phyloP scores from a whole-genome alignment of 2,113 vertebrate genomes.

The Phalacrocorax aristotelis region DNA sequence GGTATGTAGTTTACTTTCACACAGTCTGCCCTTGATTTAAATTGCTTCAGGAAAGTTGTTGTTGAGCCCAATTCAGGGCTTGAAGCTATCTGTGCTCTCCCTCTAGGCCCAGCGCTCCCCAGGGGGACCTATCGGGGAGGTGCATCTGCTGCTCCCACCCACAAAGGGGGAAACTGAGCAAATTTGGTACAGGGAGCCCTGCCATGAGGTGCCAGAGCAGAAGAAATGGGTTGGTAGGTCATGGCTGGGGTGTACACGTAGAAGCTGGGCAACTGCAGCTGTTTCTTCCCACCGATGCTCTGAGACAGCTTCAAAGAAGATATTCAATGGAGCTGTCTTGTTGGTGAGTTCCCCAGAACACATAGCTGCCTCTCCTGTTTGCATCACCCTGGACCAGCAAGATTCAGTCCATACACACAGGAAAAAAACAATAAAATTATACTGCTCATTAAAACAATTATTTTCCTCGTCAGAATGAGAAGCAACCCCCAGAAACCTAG shows the following conservation, averaged over 20 bases:
- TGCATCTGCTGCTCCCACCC: not conserved
- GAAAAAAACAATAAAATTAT: not conserved
- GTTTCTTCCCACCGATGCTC: not conserved
- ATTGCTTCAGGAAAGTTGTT: not conserved
- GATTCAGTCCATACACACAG: not conserved
- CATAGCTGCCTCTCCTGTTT: not conserved
- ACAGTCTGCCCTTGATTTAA: not conserved
- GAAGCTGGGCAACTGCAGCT: not conserved
- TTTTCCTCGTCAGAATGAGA: not conserved
- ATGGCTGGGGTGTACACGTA: not conserved
- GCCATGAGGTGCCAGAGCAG: not conserved
- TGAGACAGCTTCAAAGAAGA: not conserved
- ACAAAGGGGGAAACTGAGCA: fast-evolving
- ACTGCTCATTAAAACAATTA: not conserved
- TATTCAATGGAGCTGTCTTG: not conserved
- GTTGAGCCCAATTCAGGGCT: not conserved
- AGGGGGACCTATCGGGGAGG: not conserved
- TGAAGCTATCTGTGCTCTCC: not conserved
- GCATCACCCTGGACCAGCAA: not conserved
- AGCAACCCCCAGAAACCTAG: not conserved
- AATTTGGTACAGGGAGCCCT: not conserved
- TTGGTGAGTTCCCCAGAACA: not conserved
- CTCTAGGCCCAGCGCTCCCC: not conserved
- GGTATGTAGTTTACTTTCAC: not conserved
- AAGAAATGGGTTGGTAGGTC: not conserved